Percentiles rank a stretch among this genome's conserved stretches.
Evolutionary conservation across 1,140 invertebrate genomes (phyloP).

Genomic region (Oryctes rhinoceros): DNA sequence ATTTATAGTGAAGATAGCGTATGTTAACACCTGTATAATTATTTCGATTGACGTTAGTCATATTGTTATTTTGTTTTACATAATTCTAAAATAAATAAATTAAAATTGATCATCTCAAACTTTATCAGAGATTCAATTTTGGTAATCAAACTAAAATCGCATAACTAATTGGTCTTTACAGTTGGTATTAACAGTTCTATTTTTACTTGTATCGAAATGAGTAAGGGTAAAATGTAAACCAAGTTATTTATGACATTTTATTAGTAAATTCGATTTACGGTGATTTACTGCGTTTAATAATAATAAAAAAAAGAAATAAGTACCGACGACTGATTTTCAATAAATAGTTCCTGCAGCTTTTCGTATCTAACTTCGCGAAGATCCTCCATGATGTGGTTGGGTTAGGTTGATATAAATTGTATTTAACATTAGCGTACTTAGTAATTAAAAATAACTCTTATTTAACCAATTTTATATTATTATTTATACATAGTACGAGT

Average conservation of each 20-base stretch:
- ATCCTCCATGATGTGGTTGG: constrained; percentile 35
- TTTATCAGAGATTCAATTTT: too few relatives aligned
- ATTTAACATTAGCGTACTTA: constrained; percentile 17
- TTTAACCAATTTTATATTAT: constrained; percentile 28
- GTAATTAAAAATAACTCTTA: constrained; percentile 3
- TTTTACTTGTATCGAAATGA: neutral
- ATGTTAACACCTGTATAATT: too few relatives aligned
- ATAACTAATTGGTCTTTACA: neutral
- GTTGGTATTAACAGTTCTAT: neutral
- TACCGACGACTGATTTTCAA: neutral
- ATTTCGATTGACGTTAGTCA: too few relatives aligned
- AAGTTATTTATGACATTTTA: neutral
- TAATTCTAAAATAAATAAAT: too few relatives aligned
- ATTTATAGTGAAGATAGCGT: too few relatives aligned
- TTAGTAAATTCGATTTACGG: neutral
- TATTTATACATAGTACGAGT: neutral
- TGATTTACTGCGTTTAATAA: neutral
- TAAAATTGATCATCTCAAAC: too few relatives aligned
- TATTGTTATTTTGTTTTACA: too few relatives aligned
- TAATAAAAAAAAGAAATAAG: neutral
- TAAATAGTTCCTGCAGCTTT: neutral
- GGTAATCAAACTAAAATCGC: too few relatives aligned
- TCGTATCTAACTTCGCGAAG: neutral
- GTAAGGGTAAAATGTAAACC: neutral
- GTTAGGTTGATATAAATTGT: constrained; percentile 31